Base-by-base conservation (phyloP, 2,888 invertebrate genomes). In the Galeopsomyia nigrocyanea region DNA sequence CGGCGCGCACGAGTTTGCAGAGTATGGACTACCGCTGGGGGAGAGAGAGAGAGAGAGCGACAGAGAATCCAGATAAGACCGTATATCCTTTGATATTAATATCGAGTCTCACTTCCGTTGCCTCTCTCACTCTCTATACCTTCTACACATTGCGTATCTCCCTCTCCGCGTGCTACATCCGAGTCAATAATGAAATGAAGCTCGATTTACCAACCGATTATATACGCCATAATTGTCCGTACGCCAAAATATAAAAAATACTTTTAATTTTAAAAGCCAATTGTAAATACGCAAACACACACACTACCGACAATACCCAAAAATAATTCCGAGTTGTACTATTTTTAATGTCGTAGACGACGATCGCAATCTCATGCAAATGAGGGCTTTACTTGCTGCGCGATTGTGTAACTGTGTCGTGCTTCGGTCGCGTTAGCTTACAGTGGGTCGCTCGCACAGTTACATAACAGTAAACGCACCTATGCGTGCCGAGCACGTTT, bases 11-110 rank as follows among this genome's bases (percentile, higher is more conserved):
- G 13, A 61, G 62, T 62, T 62, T 50, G 62, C 62, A 39, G 39
- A 39, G 31, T 5, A 26, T 2, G 5, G 5, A 26, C 2, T 39
- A 7, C 39, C 39, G 17, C 51, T n/a, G n/a, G n/a, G n/a, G n/a
- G n/a, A n/a, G n/a, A n/a, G n/a, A n/a, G n/a, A n/a, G n/a, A n/a
- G n/a, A n/a, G n/a, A 62, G 56, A 73, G 69, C 69, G 61, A 70
- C 55, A 56, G 61, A 66, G 62, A 62, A 61, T 67, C 64, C 70
- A 77, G 78, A 79, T 80, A 80, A 79, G 71, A 71, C 75, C 75
- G 75, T 77, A 78, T 79, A 78, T 79, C 79, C 77, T 77, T 78
- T 79, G 78, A 79, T 80, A 79, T 78, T 77, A 76, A 78, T 80
- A 80, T 79, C 78, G 76, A 77, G 76, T 75, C 65, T 71, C 75